A percentile compares a stretch with the other conserved stretches of the same genome.
phyloP scores from a whole-genome alignment of 2,113 vertebrate genomes.

The Bucco capensis region DNA sequence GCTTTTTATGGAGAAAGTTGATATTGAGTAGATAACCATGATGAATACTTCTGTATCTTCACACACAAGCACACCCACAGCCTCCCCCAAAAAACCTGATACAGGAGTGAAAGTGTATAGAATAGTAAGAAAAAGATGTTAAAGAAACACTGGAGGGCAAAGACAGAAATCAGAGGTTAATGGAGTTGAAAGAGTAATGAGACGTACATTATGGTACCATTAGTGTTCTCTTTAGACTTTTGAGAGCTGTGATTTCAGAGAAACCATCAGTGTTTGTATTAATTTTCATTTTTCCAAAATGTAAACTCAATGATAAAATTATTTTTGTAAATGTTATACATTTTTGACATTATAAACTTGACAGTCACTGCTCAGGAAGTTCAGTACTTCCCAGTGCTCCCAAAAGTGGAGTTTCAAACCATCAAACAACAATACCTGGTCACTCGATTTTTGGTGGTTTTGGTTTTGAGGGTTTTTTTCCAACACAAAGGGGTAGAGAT shows the following conservation, averaged over 20 bases:
- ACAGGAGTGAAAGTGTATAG: background rate
- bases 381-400: background rate
- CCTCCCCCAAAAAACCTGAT: background rate
- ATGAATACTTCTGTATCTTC: fast-evolving
- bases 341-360: background rate
- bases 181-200: background rate
- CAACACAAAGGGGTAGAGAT: background rate
- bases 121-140: background rate
- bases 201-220: background rate
- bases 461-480: fast-evolving
- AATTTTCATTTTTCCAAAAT: background rate
- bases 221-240: background rate
- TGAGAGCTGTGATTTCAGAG: background rate
- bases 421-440: background rate
- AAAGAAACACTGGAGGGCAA: background rate
- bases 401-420: background rate
- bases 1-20: background rate
- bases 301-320: background rate
- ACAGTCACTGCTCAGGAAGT: background rate
- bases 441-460: background rate
- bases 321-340: background rate
- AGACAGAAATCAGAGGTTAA: background rate
- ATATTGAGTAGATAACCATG: background rate
- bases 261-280: background rate
- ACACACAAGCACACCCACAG: background rate